Evolutionary conservation across 2,888 invertebrate genomes (phyloP).

Genomic region (Thera britannica): DNA sequence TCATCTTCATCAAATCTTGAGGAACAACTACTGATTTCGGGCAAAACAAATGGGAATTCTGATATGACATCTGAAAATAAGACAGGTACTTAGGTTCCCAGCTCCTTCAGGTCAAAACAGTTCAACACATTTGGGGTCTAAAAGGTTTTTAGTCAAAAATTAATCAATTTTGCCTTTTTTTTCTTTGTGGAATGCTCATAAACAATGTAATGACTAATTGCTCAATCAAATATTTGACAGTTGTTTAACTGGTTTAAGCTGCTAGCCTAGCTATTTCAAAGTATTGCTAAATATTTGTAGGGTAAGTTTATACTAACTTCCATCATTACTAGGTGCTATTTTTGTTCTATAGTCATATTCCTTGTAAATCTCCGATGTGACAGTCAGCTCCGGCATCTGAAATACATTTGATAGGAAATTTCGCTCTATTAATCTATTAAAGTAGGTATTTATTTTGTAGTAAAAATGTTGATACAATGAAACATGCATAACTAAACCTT

Average conservation of each 20-base stretch:
- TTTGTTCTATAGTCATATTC: slow-evolving; percentile 87
- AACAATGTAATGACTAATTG: no score
- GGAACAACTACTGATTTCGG: slow-evolving; percentile 60
- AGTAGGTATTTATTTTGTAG: background rate
- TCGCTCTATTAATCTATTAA: background rate
- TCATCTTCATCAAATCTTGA: slow-evolving; percentile 86
- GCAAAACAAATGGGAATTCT: slow-evolving; percentile 87
- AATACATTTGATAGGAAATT: slow-evolving; percentile 24
- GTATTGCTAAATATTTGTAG: no score
- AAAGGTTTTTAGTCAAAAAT: no score
- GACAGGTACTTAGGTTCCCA: background rate
- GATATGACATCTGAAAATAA: slow-evolving; percentile 87
- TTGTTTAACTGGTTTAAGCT: no score
- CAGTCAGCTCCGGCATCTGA: slow-evolving; percentile 84
- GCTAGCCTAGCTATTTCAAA: no score
- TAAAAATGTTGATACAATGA: slow-evolving; percentile 37
- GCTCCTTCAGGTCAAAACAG: no score
- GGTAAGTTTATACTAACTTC: slow-evolving; percentile 67
- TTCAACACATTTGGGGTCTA: no score
- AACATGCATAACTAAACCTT: slow-evolving; percentile 19
- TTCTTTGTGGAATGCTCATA: no score
- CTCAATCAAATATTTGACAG: no score
- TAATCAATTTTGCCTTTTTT: no score
- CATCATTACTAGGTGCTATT: slow-evolving; percentile 69
- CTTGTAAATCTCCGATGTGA: slow-evolving; percentile 90